Evolutionary conservation across 2,888 invertebrate genomes (phyloP).

Genomic region (Anoplius nigerrimus): DNA sequence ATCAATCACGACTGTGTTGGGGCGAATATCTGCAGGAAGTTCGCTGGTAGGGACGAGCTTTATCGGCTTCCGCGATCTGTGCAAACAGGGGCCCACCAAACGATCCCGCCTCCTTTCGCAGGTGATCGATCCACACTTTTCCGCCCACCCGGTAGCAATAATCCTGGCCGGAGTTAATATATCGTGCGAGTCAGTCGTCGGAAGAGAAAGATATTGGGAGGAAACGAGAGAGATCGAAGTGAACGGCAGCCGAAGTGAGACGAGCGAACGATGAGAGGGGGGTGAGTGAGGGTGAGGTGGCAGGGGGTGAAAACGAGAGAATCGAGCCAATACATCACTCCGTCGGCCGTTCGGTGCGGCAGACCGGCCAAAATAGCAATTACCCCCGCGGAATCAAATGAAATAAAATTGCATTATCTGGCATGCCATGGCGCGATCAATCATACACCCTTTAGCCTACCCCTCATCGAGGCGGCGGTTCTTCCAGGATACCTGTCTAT

Average conservation of each 20-base stretch:
- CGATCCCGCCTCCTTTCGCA: conserved; percentile 36
- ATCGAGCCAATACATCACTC: conserved; percentile 71
- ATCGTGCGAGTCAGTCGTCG: conserved; percentile 38
- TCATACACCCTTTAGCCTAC: conserved; percentile 68
- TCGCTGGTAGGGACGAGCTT: conserved; percentile 39
- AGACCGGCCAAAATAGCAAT: conserved; percentile 73
- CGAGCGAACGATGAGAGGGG: conserved; percentile 12
- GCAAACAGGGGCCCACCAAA: conserved; percentile 24
- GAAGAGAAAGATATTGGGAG: conserved; percentile 17
- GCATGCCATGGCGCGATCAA: conserved; percentile 73
- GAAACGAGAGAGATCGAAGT: conserved; percentile 11
- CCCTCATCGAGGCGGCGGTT: conserved; percentile 41
- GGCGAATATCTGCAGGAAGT: conserved; percentile 21
- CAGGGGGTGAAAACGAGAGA: conserved; percentile 43
- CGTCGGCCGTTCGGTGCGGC: conserved; percentile 64
- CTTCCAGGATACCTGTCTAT: conserved; percentile 51
- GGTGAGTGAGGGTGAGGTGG: conserved; percentile 31
- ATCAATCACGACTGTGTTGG: conserved; percentile 27
- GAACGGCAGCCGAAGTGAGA: conserved; percentile 20
- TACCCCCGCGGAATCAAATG: conserved; percentile 73
- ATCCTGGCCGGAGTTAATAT: conserved; percentile 54
- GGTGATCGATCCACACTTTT: conserved; percentile 50
- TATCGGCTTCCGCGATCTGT: conserved; percentile 42
- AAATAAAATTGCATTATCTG: conserved; percentile 75
- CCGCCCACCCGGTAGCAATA: conserved; percentile 53